A percentile compares a stretch with the other conserved stretches of the same genome.
These are phyloP conservation scores for Dicroscelio sp. DNA, from an alignment of 2,888 invertebrate genomes.

Conservation along the genomic window DNA sequence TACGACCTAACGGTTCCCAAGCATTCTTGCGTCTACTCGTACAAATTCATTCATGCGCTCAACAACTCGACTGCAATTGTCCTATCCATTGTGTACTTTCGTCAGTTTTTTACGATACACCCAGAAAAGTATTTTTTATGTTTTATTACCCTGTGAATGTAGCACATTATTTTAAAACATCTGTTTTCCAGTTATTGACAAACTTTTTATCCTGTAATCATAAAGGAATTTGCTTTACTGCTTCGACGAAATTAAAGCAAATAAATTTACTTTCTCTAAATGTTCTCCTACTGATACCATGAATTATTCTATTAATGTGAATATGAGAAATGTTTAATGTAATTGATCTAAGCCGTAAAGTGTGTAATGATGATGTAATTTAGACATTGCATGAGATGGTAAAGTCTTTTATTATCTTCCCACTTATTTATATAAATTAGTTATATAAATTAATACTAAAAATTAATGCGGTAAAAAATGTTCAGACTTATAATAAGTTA, in stretches of 20 bases:
- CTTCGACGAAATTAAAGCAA: not conserved
- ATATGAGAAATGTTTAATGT: constrained; percentile 33
- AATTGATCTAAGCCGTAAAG: constrained; percentile 41
- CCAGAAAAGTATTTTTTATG: not conserved
- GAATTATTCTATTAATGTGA: constrained; percentile 13
- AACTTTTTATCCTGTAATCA: not conserved
- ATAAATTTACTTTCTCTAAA: not conserved
- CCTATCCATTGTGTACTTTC: constrained; percentile 6
- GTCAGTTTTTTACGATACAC: not conserved
- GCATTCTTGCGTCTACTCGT: constrained; percentile 1
- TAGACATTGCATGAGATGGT: constrained; percentile 41
- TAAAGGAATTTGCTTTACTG: not conserved
- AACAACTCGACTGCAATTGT: not conserved
- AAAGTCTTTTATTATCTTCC: constrained; percentile 40
- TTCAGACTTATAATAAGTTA: not conserved
- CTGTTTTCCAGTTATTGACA: not conserved
- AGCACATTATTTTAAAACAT: not conserved
- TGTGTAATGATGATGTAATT: constrained; percentile 42
- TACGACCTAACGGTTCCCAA: constrained; percentile 38
- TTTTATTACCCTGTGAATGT: not conserved
- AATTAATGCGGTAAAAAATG: not conserved
- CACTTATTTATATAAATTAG: constrained; percentile 48
- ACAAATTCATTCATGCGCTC: constrained; percentile 26
- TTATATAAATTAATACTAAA: constrained; percentile 40
- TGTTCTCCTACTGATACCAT: not conserved